Evolutionary conservation across 1,140 invertebrate genomes (phyloP).

Genomic region (Wiebesia pumilae): DNA sequence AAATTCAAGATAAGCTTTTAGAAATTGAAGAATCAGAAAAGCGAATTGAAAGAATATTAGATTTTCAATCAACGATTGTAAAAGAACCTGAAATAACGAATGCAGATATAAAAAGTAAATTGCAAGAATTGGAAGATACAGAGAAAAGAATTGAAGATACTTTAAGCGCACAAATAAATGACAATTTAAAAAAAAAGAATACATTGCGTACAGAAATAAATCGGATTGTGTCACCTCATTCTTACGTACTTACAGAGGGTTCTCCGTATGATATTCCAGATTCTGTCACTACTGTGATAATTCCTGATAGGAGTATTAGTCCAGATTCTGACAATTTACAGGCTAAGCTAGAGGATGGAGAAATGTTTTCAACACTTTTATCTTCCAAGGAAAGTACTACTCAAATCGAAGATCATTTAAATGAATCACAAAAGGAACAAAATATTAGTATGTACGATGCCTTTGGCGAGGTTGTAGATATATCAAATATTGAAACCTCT

Average conservation of each 20-base stretch:
- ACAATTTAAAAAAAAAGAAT: neutral
- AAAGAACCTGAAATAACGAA: conserved; percentile 44
- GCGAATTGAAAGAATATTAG: conserved; percentile 52
- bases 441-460: conserved; percentile 36
- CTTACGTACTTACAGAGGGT: conserved; percentile 70
- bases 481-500: conserved; percentile 13
- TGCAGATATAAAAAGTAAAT: conserved; percentile 52
- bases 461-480: conserved; percentile 56
- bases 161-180: conserved; percentile 2
- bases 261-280: conserved; percentile 72
- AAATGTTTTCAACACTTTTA: conserved; percentile 19
- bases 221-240: conserved; percentile 58
- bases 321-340: conserved; percentile 55
- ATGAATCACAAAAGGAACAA: neutral
- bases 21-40: conserved; percentile 52
- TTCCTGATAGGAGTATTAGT: conserved; percentile 61
- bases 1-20: conserved; percentile 35
- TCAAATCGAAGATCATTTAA: neutral
- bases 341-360: conserved; percentile 53
- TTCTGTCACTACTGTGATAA: conserved; percentile 69
- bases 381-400: neutral
- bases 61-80: neutral
- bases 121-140: conserved; percentile 57
- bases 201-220: neutral
- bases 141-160: conserved; percentile 57